These are phyloP conservation scores for Bovichtus diacanthus DNA, from an alignment of 2,797 vertebrate species.

Conservation along the genomic window DNA sequence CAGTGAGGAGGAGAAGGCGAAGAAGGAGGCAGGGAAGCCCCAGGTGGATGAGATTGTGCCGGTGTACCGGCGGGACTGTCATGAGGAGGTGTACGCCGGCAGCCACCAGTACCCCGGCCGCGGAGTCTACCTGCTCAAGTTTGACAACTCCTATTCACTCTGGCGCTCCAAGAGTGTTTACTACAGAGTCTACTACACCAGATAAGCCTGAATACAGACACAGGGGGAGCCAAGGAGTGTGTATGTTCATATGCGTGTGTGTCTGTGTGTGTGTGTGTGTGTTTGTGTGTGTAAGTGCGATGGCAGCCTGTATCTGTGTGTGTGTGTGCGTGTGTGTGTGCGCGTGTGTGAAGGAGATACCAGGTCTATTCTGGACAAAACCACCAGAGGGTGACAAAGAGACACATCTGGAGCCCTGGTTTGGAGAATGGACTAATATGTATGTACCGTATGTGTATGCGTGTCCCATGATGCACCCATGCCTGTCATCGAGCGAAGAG, in stretches of 20 bases:
- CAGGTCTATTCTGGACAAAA: slow-evolving; percentile 61
- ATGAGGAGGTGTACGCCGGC: slow-evolving; percentile 98
- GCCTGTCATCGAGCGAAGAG: slow-evolving; percentile 53
- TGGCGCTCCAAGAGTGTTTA: slow-evolving; percentile 99
- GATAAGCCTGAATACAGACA: slow-evolving; percentile 90
- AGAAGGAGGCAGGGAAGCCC: slow-evolving; percentile 94
- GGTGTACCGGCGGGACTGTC: slow-evolving; percentile 99
- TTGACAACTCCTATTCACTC: slow-evolving; percentile 99
- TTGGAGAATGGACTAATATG: slow-evolving; percentile 55
- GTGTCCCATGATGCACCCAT: slow-evolving; percentile 56
- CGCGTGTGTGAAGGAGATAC: slow-evolving; percentile 18
- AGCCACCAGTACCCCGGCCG: slow-evolving; percentile 99
- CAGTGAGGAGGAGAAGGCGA: slow-evolving; percentile 93
- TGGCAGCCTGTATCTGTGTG: slow-evolving; percentile 50
- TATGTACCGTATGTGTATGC: slow-evolving; percentile 56
- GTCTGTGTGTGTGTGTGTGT: slow-evolving; percentile 33
- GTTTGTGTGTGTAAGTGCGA: slow-evolving; percentile 33
- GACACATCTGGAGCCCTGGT: slow-evolving; percentile 53
- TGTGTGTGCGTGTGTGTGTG: not conserved
- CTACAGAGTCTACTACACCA: slow-evolving; percentile 99
- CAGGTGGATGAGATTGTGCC: slow-evolving; percentile 99
- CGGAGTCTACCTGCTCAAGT: slow-evolving; percentile 99
- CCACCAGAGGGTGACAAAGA: slow-evolving; percentile 79
- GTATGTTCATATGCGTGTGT: slow-evolving; percentile 57
- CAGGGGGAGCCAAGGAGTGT: slow-evolving; percentile 72